Evolutionary conservation across 2,113 vertebrate species (phyloP).

Genomic region (Rhipidura dahli): DNA sequence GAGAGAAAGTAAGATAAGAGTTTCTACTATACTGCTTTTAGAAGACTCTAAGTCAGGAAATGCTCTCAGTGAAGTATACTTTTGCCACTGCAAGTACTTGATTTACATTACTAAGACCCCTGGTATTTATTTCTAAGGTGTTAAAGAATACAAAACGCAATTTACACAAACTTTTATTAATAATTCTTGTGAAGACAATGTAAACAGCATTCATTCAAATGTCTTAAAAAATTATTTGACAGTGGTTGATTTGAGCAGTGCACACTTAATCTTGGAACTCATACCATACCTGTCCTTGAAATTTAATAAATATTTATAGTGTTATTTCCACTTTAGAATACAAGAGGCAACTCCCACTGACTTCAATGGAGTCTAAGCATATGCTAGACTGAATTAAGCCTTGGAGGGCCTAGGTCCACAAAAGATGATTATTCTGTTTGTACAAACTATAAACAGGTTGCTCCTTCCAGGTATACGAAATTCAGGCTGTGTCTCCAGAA

Average conservation of each 20-base stretch:
- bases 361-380: background rate
- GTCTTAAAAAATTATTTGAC: background rate
- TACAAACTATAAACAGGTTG: background rate
- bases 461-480: background rate
- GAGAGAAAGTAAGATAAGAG: slow-evolving; percentile 3
- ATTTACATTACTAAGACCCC: background rate
- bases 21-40: slow-evolving; percentile 52
- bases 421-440: background rate
- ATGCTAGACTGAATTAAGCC: background rate
- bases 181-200: background rate
- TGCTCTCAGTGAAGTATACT: background rate
- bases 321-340: background rate
- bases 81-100: background rate
- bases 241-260: background rate
- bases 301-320: background rate
- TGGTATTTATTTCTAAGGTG: background rate
- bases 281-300: background rate
- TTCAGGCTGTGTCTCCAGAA: background rate
- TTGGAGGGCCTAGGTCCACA: background rate
- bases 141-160: background rate
- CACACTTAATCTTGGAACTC: background rate
- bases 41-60: background rate
- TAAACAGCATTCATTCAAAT: background rate
- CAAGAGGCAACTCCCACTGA: background rate
- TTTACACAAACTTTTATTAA: background rate